Evolutionary conservation across 53 echinoderm and acorn worm genomes (phyloP), one percentile per base, ranked within the genome.

Genomic region (Holothuria scabra): DNA sequence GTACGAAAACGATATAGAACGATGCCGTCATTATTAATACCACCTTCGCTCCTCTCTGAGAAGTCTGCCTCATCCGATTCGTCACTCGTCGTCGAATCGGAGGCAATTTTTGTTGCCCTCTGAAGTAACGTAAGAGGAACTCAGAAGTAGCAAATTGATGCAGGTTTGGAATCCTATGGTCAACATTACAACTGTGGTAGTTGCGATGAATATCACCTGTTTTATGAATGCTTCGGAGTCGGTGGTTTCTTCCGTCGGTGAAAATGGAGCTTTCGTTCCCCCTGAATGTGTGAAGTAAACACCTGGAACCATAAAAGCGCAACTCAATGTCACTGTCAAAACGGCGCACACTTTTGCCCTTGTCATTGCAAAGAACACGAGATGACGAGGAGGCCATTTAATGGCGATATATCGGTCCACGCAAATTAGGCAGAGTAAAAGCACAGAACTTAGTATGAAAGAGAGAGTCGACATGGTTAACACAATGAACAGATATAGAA

Each of bases 381-480:
- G 55, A 14, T 76, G 76, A 56, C 56, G 76, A 12, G 56, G 76
- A 1, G 76, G 76, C 29, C 25, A 23, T 56, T 28, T 49, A 5
- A 76, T 76, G 49, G 76, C 76, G 23, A 52, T 20, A 56, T 49
- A 76, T 21, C 76, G 21, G 56, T 76, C 76, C 12, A 76, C 12
- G 12, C 52, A 52, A 21, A 76, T 76, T 16, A 76, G 3, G 10
- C 12, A 20, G 49, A 76, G 19, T 20, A 76, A 26, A 56, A 52
- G 12, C 2, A 30, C 76, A 19, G 76, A 76, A 52, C 76, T 76
- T 4, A 55, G 29, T 10, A 56, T 76, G 28, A 76, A 56, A 23
- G 76, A 76, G 3, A 76, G 49, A 22, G 76, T 76, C 25, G 76
- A 52, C 76, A 76, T 76, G 37, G 76, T 76, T 1, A 28, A 12